phyloP scores from a whole-genome alignment of 2,797 vertebrate genomes.

The Mus spretus region DNA sequence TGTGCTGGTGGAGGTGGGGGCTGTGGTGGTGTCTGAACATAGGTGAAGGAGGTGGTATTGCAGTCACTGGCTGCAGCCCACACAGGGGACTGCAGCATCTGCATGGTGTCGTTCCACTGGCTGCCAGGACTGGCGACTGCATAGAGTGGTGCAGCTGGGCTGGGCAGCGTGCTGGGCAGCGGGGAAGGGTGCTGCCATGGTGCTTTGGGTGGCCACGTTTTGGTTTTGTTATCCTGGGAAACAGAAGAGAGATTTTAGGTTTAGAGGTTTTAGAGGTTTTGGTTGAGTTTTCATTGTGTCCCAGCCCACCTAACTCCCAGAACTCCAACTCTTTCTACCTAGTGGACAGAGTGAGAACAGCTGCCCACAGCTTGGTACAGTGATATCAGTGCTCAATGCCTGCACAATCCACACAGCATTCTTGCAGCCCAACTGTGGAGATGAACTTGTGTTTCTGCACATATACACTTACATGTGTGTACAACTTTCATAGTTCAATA shows the following conservation, averaged over 20 bases:
- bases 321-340: not conserved
- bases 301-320: not conserved
- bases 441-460: not conserved
- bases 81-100: slow-evolving; percentile 96
- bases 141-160: slow-evolving; percentile 95
- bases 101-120: slow-evolving; percentile 98
- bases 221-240: slow-evolving; percentile 97
- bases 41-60: slow-evolving; percentile 93
- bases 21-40: slow-evolving; percentile 92
- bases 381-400: not conserved
- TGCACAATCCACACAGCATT: not conserved
- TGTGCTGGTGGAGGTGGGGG: slow-evolving; percentile 90
- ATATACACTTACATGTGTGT: not conserved
- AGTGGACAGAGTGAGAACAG: not conserved
- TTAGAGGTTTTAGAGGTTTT: slow-evolving; percentile 51
- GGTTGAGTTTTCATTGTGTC: not conserved
- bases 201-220: slow-evolving; percentile 99
- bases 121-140: slow-evolving; percentile 94
- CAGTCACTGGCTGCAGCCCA: slow-evolving; percentile 96
- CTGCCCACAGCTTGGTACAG: not conserved
- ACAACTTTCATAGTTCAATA: too few relatives aligned
- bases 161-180: slow-evolving; percentile 93
- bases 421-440: not conserved
- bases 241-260: slow-evolving; percentile 70
- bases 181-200: slow-evolving; percentile 96